Base-by-base conservation (phyloP, 2,797 vertebrate genomes). In the Myripristis jacobus region DNA sequence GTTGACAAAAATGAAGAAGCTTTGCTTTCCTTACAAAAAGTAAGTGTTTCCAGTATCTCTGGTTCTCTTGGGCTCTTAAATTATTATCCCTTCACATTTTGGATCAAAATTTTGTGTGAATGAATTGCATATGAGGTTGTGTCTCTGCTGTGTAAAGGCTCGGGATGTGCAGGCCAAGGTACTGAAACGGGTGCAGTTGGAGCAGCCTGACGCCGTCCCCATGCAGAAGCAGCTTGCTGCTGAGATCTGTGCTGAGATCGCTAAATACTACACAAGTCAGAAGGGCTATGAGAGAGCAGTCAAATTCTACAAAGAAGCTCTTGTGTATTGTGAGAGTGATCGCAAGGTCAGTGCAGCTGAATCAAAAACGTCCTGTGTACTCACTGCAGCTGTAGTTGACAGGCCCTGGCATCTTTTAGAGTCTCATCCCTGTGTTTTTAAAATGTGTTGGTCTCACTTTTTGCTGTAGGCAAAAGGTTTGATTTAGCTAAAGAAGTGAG, bases 301-400 rank as follows among this genome's bases (percentile, higher is more conserved):
- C 92, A 97, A 95, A 88, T 99, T 97, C 94, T 98, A 99, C 95
- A 98, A 97, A 95, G 98, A 99, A 87, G 98, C 98, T 70, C 96
- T 99, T 95, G 94, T 96, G 90, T 97, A 99, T 92, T 98, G 95
- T 93, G 97, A 98, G 92, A 97, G 94, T 0, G 94, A 99, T 94
- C 95, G 95, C 91, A 98, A 98, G 97, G 98, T 99, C 92, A 93
- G 95, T 93, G 87, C 76, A 77, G 90, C 89, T 41, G 85, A 90
- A 92, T 93, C 83, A 93, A 90, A 43, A 88, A 83, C 86, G 55
- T 81, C 81, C 90, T 91, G 87, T 93, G 92, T 93, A 67, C 83
- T 90, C 77, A 61, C 76, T 90, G 92, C 94, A 94, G 94, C 94
- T 94, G 94, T 66, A 82, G 65, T 66, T 70, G 63, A 85, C 81